Percentiles rank a stretch among this genome's conserved stretches.
Conservation (phyloP, 2,113 vertebrate species). For the Vidua macroura region DNA sequence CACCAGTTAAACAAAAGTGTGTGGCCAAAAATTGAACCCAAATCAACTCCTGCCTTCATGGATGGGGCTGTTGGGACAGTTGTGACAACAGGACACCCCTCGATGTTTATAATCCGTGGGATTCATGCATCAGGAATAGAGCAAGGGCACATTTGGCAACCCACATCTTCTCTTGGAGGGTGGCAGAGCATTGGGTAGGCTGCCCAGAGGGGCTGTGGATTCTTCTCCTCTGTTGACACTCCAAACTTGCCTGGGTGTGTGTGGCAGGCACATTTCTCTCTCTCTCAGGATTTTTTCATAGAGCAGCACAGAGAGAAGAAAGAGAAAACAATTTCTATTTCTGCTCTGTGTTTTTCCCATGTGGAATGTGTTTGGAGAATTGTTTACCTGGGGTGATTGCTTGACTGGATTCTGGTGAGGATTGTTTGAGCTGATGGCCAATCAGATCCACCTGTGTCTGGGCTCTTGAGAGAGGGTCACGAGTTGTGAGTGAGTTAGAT, state of each 20-base stretch:
- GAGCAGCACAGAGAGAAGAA: too few relatives aligned
- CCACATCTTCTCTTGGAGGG: background rate
- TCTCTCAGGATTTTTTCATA: too few relatives aligned
- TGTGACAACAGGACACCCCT: background rate
- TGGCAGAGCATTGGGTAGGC: background rate
- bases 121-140: fast-evolving
- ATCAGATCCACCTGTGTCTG: too few relatives aligned
- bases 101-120: background rate
- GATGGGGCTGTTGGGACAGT: background rate
- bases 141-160: background rate
- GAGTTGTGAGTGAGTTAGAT: too few relatives aligned
- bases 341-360: too few relatives aligned
- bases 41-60: background rate
- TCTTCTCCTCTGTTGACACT: background rate
- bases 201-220: background rate
- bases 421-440: too few relatives aligned
- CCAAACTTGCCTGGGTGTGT: background rate
- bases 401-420: too few relatives aligned
- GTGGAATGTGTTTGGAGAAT: too few relatives aligned
- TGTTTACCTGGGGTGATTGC: too few relatives aligned
- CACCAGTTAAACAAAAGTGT: fast-evolving
- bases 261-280: too few relatives aligned
- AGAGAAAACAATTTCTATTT: too few relatives aligned
- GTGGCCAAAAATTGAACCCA: background rate
- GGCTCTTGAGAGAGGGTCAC: too few relatives aligned